A percentile compares a stretch with the other conserved stretches of the same genome.
Conservation (phyloP, 2,113 vertebrate genomes). For the Psilopsiagon aurifrons region DNA sequence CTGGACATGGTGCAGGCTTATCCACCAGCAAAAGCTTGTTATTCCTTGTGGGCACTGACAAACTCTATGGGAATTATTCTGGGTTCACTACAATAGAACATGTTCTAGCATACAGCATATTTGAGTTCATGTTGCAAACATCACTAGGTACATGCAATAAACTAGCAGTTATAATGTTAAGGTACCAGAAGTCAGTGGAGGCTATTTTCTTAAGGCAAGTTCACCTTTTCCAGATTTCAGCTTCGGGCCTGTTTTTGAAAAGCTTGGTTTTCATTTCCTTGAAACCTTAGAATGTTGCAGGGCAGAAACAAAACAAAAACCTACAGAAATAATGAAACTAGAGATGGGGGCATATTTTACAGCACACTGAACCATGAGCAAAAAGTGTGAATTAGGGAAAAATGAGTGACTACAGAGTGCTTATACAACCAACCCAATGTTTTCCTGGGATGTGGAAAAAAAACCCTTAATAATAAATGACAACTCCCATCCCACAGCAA, state of each 20-base stretch:
- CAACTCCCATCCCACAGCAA: slow-evolving; percentile 71
- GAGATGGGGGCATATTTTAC: not conserved
- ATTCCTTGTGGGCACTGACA: not conserved
- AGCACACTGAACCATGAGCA: not conserved
- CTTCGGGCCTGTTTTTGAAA: not conserved
- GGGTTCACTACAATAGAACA: not conserved
- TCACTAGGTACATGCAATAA: not conserved
- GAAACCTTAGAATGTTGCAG: not conserved
- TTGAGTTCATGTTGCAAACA: not conserved
- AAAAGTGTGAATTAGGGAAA: slow-evolving; percentile 18
- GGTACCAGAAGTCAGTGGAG: not conserved
- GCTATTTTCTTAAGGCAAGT: not conserved
- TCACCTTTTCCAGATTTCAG: slow-evolving; percentile 1
- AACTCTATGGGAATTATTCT: not conserved
- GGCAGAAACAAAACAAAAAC: not conserved
- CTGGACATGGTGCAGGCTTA: not conserved
- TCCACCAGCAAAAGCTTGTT: not conserved
- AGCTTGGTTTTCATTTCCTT: not conserved
- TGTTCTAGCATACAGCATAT: not conserved
- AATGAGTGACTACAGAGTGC: slow-evolving; percentile 21
- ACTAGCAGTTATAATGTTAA: not conserved
- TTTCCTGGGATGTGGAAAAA: slow-evolving; percentile 51
- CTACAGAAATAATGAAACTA: not conserved
- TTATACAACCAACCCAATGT: slow-evolving; percentile 41
- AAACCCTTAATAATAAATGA: slow-evolving; percentile 67